Evolutionary conservation across 1,140 invertebrate species (phyloP).

Genomic region (Oncopodura yosiiana): DNA sequence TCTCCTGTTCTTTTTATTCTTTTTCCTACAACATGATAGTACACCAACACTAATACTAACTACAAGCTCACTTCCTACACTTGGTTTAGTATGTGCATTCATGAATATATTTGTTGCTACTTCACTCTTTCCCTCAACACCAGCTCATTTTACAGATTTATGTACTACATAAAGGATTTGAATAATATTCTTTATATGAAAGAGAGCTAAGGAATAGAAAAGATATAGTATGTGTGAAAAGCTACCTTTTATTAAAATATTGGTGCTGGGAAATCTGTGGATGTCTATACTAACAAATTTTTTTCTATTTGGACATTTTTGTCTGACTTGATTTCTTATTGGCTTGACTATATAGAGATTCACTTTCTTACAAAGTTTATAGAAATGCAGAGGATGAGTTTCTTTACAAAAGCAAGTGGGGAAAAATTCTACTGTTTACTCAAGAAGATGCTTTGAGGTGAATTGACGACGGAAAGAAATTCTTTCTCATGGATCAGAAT

Average conservation of each 20-base stretch:
- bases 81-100: not conserved
- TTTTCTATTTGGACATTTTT: not conserved
- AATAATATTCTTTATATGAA: too few relatives aligned
- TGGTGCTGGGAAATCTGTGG: too few relatives aligned
- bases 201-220: too few relatives aligned
- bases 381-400: not conserved
- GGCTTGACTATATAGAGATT: not conserved
- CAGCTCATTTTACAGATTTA: not conserved
- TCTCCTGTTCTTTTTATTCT: not conserved
- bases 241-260: too few relatives aligned
- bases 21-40: not conserved
- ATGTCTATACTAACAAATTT: not conserved
- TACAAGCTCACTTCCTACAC: not conserved
- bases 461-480: constrained; percentile 27
- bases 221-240: too few relatives aligned
- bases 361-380: not conserved
- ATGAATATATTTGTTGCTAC: not conserved
- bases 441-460: constrained; percentile 28
- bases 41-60: not conserved
- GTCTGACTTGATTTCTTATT: not conserved
- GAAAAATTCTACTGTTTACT: constrained; percentile 27
- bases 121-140: constrained; percentile 1
- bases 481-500: constrained; percentile 26
- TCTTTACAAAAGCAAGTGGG: not conserved
- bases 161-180: too few relatives aligned